Conservation (phyloP, 2,113 vertebrate species). For the Prionailurus viverrinus region DNA sequence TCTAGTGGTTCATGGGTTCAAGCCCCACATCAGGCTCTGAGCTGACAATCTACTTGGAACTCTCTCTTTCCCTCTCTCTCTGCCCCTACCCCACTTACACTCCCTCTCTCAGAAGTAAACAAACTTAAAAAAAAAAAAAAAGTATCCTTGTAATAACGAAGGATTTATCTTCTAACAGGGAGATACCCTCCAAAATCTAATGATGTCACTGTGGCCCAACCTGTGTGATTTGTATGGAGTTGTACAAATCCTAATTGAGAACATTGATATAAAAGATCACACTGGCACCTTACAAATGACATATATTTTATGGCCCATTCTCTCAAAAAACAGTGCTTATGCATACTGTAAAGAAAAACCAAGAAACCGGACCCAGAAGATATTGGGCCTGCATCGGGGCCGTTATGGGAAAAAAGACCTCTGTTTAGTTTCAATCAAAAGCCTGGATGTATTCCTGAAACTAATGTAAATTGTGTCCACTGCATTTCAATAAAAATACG, state of each 20-base stretch:
- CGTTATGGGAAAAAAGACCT: not conserved
- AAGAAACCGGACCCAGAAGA: not conserved
- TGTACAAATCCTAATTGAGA: not conserved
- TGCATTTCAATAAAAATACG: not conserved
- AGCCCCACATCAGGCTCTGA: too few relatives aligned
- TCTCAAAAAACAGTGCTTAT: not conserved
- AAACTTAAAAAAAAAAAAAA: not conserved
- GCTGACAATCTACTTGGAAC: too few relatives aligned
- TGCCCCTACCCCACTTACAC: too few relatives aligned
- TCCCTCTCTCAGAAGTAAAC: too few relatives aligned
- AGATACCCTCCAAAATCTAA: not conserved
- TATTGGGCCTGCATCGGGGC: not conserved
- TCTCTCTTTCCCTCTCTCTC: too few relatives aligned
- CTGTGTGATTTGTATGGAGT: not conserved
- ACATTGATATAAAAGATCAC: not conserved
- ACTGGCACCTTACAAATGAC: not conserved
- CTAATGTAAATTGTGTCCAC: not conserved
- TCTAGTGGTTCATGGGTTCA: too few relatives aligned
- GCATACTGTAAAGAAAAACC: not conserved
- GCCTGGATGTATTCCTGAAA: not conserved
- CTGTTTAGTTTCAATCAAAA: constrained; percentile 6
- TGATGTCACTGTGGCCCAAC: not conserved
- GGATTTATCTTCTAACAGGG: not conserved
- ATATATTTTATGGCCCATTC: not conserved
- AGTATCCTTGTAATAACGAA: not conserved